These are phyloP conservation scores for Lycopodina hypogea DNA, from an alignment of 37 sponge, comb jelly and placozoan species.

Conservation along the genomic window DNA sequence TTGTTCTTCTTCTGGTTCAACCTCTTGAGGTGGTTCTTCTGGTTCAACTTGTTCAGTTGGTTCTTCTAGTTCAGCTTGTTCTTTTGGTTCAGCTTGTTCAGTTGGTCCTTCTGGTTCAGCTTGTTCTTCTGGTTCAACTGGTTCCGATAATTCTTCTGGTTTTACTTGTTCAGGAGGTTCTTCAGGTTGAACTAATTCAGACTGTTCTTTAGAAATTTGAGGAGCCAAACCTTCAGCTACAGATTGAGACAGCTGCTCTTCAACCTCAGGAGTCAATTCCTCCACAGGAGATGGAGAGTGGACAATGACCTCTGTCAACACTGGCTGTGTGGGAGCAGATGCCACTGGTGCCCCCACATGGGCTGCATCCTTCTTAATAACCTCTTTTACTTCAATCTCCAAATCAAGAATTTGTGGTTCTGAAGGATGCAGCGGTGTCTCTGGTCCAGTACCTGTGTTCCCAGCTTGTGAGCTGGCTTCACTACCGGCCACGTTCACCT, in stretches of 20 bases:
- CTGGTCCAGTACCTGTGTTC: no score
- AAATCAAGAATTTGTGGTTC: no score
- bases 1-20: slow-evolving; percentile 3
- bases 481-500: no score
- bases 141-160: background rate
- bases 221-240: background rate
- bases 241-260: background rate
- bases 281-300: background rate
- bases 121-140: background rate
- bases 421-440: no score
- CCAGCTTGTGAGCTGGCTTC: no score
- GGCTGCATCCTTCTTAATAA: background rate
- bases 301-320: no score
- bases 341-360: background rate
- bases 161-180: background rate
- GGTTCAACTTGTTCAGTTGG: background rate
- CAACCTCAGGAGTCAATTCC: background rate
- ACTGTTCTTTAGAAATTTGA: no score
- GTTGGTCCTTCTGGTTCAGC: slow-evolving; percentile 8
- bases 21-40: background rate
- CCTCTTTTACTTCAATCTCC: background rate
- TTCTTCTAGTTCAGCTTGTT: background rate
- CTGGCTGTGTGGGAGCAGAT: background rate
- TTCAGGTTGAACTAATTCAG: background rate
- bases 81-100: background rate